These are phyloP conservation scores for Rhyacophila evoluta DNA, from an alignment of 2,888 invertebrate species.

Conservation along the genomic window DNA sequence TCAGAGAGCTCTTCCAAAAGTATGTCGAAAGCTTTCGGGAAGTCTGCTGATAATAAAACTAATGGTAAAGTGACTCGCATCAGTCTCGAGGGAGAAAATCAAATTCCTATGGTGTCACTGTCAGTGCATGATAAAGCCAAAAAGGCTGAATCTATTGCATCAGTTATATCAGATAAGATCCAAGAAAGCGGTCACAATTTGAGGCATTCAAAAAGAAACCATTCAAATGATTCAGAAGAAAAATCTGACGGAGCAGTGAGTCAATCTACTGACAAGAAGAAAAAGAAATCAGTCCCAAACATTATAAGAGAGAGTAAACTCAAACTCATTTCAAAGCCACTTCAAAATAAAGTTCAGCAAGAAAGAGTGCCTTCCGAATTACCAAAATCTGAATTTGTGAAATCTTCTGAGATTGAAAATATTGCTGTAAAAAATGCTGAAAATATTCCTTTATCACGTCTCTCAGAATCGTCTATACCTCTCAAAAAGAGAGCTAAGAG, in stretches of 20 bases:
- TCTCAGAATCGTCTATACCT: constrained; percentile 56
- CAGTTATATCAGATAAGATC: constrained; percentile 68
- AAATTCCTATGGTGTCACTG: constrained; percentile 64
- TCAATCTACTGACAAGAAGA: constrained; percentile 63
- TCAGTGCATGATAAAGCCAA: constrained; percentile 61
- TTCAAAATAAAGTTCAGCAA: constrained; percentile 64
- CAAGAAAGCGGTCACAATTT: constrained; percentile 68
- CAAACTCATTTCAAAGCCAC: constrained; percentile 62
- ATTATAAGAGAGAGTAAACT: constrained; percentile 67
- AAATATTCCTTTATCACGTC: constrained; percentile 57
- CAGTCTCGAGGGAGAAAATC: constrained; percentile 64
- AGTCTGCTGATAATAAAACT: constrained; percentile 45
- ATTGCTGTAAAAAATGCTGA: constrained; percentile 59
- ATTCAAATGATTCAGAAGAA: constrained; percentile 61
- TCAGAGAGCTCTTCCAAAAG: constrained; percentile 59
- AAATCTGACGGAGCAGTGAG: constrained; percentile 57
- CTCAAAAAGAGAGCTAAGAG: constrained; percentile 70
- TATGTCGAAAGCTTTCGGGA: constrained; percentile 25
- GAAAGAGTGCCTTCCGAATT: constrained; percentile 61
- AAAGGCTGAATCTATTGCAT: constrained; percentile 66
- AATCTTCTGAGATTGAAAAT: constrained; percentile 59
- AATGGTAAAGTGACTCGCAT: constrained; percentile 56
- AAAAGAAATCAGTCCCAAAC: constrained; percentile 63
- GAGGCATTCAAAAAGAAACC: constrained; percentile 66
- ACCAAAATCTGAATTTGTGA: constrained; percentile 53